These are phyloP conservation scores for Psococerastis gibbosa DNA, from an alignment of 2,888 invertebrate genomes.

Conservation along the genomic window DNA sequence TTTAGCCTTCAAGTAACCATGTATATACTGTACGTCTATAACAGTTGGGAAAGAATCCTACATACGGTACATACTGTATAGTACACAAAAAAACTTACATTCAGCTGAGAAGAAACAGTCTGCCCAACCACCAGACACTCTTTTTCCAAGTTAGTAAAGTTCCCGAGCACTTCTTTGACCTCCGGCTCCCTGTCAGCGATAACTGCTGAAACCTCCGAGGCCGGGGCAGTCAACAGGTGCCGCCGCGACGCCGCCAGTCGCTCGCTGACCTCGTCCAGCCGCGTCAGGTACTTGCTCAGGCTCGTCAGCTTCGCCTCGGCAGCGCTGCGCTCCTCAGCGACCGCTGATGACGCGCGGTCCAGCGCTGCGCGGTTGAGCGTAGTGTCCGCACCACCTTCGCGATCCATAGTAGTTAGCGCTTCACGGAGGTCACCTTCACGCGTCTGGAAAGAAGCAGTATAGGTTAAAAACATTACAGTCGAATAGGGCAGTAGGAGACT, in stretches of 20 bases:
- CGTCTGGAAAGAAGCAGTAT: conserved; percentile 27
- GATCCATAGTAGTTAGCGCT: conserved; percentile 28
- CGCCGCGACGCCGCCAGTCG: conserved; percentile 22
- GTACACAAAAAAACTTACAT: conserved; percentile 24
- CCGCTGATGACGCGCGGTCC: conserved; percentile 13
- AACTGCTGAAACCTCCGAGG: conserved; percentile 17
- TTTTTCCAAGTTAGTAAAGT: conserved; percentile 41
- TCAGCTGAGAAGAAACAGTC: conserved; percentile 28
- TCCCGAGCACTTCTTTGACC: conserved; percentile 40
- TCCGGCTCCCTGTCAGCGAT: conserved; percentile 36
- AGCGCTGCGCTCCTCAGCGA: conserved; percentile 32
- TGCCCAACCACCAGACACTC: conserved; percentile 30
- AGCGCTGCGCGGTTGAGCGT: conserved; percentile 16
- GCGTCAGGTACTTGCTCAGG: conserved; percentile 33
- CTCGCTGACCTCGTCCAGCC: conserved; percentile 33
- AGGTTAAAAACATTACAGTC: conserved; percentile 11
- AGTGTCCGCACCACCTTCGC: conserved; percentile 21
- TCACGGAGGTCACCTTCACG: conserved; percentile 36
- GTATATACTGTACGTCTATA: too few relatives aligned
- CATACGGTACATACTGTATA: too few relatives aligned
- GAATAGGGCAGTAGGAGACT: background rate
- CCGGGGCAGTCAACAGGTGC: conserved; percentile 6
- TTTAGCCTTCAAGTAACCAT: too few relatives aligned
- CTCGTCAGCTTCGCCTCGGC: conserved; percentile 35
- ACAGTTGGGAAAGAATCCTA: too few relatives aligned